Base-by-base conservation (phyloP, 2,113 vertebrate genomes). In the Antechinus flavipes region DNA sequence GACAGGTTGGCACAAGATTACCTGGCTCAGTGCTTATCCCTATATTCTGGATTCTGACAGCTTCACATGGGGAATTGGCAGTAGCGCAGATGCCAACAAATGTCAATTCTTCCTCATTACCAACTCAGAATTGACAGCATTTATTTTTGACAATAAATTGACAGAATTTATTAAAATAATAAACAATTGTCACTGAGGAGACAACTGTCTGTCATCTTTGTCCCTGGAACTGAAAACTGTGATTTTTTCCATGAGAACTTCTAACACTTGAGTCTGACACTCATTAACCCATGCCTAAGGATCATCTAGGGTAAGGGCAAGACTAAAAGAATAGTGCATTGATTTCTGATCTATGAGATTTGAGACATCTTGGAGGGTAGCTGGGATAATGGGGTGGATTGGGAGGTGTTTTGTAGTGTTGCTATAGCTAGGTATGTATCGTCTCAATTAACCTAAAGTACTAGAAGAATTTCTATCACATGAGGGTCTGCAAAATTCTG, bases 1-100 rank as follows among this genome's bases (percentile, higher is more conserved):
- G 95, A 94, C 91, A 8, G 96, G 97, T 97, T 95, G 50, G 54
- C 84, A 91, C 0, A 27, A 0, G 56, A 30, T 93, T 91, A 0
- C 76, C 89, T 97, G 91, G 95, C 96, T 92, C 56, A 56, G 91
- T 35, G 61, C 50, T 52, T 52, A 50, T 50, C 55, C 42, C 25
- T 54, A 56, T 24, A 54, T 92, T 42, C 35, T 7, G 2, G 35
- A 54, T 91, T 92, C 53, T 94, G 96, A 95, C 89, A 91, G 91
- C 23, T 94, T n/a, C 68, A 54, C 68, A 50, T 90, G 47, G 90
- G 49, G 52, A 42, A 84, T 89, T 2, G 54, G 35, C 55, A n/a
- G 19, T 23, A 14, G 25, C 0, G 0, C 49, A 47, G 35, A 25
- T 90, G 54, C 90, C 49, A 26, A n/a, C 52, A 90, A 24, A 46